Conservation (phyloP, 2,797 vertebrate genomes). For the Phoxinus dragarum region DNA sequence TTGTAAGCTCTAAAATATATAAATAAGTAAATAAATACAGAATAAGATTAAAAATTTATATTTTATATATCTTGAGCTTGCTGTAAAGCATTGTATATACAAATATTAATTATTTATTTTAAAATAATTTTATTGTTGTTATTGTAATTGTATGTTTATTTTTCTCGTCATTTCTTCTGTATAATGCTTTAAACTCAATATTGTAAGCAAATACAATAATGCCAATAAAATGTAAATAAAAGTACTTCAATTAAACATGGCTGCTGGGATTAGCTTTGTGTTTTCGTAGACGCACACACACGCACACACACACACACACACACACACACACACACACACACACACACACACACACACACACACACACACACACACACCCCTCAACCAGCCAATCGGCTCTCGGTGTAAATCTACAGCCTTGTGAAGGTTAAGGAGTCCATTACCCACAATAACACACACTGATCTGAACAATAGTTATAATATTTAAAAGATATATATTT, state of each 20-base stretch:
- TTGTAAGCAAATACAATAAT: too few species aligned
- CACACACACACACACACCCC: slow-evolving; percentile 43
- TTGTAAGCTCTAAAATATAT: not conserved
- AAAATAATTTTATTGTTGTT: too few species aligned
- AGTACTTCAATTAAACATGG: not conserved
- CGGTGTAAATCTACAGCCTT: slow-evolving; percentile 6
- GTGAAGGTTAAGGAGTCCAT: slow-evolving; percentile 25
- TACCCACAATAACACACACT: not conserved
- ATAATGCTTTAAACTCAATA: too few species aligned
- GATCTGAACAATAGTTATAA: not conserved
- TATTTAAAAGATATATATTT: not conserved
- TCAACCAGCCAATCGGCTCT: slow-evolving; percentile 51
- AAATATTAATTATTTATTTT: too few species aligned
- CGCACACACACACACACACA: slow-evolving; percentile 49
- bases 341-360: too few species aligned
- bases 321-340: too few species aligned
- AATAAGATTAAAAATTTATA: not conserved
- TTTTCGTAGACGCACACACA: not conserved
- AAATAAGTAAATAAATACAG: not conserved
- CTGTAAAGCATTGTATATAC: not conserved
- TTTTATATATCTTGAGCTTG: not conserved
- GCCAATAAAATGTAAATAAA: not conserved
- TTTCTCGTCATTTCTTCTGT: too few species aligned
- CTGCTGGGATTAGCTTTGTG: not conserved
- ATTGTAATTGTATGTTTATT: too few species aligned